A percentile compares a stretch with the other conserved stretches of the same genome.
Evolutionary conservation across 2,888 invertebrate species (phyloP).

Genomic region (Agriopis aurantiaria): DNA sequence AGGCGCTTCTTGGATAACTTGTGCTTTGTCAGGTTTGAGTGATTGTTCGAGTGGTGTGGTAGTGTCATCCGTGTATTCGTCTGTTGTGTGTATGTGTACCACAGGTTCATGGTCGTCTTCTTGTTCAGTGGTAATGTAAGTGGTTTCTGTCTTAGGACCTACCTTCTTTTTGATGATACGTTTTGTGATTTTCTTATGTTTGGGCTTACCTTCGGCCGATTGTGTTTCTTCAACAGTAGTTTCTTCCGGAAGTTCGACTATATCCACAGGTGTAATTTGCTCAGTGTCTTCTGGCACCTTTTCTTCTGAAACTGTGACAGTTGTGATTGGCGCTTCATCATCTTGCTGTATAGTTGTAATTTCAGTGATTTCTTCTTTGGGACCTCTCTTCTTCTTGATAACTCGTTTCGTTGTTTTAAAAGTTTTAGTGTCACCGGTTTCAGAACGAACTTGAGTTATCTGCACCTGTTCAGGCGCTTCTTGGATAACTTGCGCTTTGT

Average conservation of each 20-base stretch:
- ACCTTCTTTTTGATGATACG: conserved; percentile 59
- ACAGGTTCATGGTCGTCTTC: conserved; percentile 62
- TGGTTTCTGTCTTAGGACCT: conserved; percentile 52
- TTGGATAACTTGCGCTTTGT: conserved; percentile 43
- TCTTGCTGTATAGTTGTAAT: conserved; percentile 46
- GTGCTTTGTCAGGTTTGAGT: conserved; percentile 21
- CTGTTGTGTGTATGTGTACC: conserved; percentile 38
- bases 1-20: conserved; percentile 20
- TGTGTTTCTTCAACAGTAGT: conserved; percentile 46
- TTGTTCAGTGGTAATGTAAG: conserved; percentile 62
- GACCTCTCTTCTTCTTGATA: conserved; percentile 42
- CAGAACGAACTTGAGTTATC: conserved; percentile 53
- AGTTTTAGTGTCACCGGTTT: conserved; percentile 50
- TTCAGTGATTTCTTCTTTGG: conserved; percentile 47
- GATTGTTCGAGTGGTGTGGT: conserved; percentile 40
- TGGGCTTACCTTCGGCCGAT: conserved; percentile 57
- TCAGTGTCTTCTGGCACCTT: conserved; percentile 12
- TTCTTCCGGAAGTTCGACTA: conserved; percentile 57
- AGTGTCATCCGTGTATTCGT: conserved; percentile 49
- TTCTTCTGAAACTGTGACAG: conserved; percentile 28
- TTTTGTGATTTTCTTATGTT: conserved; percentile 58
- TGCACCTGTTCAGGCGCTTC: conserved; percentile 70
- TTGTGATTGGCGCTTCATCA: conserved; percentile 45
- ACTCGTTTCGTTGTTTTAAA: conserved; percentile 40
- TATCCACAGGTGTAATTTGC: conserved; percentile 43